These are phyloP conservation scores for Stichodactyla mertensii DNA, from an alignment of 64 coral and sea anemone genomes.

Conservation along the genomic window DNA sequence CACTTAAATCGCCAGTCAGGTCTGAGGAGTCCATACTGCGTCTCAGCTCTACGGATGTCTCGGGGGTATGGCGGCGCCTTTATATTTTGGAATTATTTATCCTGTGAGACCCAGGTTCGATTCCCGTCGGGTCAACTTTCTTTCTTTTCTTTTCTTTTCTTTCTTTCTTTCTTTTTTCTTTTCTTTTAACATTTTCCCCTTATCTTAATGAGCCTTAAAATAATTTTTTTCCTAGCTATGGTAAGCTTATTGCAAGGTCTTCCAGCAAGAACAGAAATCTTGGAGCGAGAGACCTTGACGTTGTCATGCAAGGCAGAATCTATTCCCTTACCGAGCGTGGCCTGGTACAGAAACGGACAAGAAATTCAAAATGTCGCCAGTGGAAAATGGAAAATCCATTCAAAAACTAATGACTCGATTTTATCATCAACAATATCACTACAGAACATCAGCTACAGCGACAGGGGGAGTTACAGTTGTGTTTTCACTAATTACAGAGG, in stretches of 20 bases:
- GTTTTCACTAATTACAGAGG: constrained; percentile 18
- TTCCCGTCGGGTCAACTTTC: no score
- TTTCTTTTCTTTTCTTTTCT: no score
- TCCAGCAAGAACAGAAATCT: background rate
- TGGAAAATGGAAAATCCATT: background rate
- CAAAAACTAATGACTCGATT: background rate
- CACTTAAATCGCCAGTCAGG: no score
- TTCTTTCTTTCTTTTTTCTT: no score
- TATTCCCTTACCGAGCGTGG: constrained; percentile 25
- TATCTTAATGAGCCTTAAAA: background rate
- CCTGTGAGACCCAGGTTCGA: no score
- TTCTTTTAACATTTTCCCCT: no score
- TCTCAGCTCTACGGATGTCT: no score
- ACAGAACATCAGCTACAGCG: background rate
- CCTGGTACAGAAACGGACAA: background rate
- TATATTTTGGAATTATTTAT: no score
- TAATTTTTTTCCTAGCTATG: background rate
- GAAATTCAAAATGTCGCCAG: background rate
- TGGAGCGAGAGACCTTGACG: background rate
- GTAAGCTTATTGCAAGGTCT: background rate
- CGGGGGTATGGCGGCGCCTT: no score
- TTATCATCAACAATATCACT: background rate
- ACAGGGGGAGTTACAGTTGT: constrained; percentile 19
- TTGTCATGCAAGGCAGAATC: constrained; percentile 10
- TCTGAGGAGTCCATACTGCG: no score